Conservation (phyloP, 2,888 invertebrate species). For the Linyphia triangularis region DNA sequence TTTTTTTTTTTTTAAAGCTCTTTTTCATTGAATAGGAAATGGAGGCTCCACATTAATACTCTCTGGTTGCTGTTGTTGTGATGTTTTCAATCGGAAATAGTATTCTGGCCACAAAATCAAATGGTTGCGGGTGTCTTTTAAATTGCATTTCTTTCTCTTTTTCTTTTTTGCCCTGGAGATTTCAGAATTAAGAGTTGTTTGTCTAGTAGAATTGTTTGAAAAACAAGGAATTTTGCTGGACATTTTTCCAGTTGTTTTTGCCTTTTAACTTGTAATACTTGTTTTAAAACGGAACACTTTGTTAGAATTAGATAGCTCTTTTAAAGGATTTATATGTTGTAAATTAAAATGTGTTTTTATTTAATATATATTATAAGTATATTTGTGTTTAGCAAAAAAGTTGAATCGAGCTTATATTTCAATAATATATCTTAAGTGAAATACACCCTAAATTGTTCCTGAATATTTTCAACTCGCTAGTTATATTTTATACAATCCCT, state of each 20-base stretch:
- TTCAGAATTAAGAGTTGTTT: background rate
- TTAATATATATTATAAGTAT: no score
- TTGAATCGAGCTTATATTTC: no score
- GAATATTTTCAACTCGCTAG: no score
- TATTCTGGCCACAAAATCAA: constrained; percentile 30
- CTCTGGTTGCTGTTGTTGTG: background rate
- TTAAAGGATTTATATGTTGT: no score
- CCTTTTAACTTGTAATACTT: background rate
- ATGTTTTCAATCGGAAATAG: constrained; percentile 17
- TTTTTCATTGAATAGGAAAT: constrained; percentile 15
- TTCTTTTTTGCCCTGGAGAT: background rate
- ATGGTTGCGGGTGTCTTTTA: constrained; percentile 9
- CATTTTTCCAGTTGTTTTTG: background rate
- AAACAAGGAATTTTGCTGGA: background rate
- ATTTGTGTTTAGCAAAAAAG: no score
- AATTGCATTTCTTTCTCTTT: background rate
- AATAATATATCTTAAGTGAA: no score
- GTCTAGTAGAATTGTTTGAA: background rate
- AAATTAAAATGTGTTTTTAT: no score
- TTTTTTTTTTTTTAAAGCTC: constrained; percentile 20
- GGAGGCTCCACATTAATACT: background rate
- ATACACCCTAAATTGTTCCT: no score
- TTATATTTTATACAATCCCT: no score
- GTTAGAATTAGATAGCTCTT: background rate
- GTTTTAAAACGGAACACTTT: background rate